These are phyloP conservation scores for Cordylochernes scorpioides DNA, from an alignment of 2,888 invertebrate species.

Conservation along the genomic window DNA sequence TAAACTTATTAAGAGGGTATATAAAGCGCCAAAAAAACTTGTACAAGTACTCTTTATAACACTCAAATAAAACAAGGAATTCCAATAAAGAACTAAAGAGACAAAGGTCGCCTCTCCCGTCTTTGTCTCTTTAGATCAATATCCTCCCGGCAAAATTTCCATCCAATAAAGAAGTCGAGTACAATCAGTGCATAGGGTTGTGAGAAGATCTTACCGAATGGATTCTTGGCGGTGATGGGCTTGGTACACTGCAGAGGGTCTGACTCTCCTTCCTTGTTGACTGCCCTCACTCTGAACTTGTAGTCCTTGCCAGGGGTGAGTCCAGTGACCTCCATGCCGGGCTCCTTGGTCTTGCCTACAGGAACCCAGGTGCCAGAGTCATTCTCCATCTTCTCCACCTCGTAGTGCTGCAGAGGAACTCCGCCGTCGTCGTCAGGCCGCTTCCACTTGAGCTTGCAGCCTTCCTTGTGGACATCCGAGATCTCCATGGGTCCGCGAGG, in stretches of 20 bases:
- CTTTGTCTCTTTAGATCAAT: too few species aligned
- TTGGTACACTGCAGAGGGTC: conserved; percentile 33
- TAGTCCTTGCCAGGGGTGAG: conserved; percentile 24
- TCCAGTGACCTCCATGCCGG: conserved; percentile 27
- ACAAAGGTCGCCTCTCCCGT: too few species aligned
- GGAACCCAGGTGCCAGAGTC: conserved; percentile 70
- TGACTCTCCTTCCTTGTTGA: conserved; percentile 28
- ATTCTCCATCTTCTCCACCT: conserved; percentile 77
- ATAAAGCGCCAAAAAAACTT: too few species aligned
- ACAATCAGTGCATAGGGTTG: too few species aligned
- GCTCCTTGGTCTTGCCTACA: conserved; percentile 52
- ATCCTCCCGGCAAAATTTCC: too few species aligned
- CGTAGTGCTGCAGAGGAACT: conserved; percentile 72
- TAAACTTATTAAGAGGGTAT: too few species aligned
- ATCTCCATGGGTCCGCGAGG: conserved; percentile 58
- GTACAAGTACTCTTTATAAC: too few species aligned
- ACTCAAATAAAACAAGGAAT: too few species aligned
- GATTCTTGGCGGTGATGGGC: conserved; percentile 72
- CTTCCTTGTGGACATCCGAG: conserved; percentile 64
- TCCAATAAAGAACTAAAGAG: too few species aligned
- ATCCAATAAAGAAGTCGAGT: too few species aligned
- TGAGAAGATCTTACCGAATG: conserved; percentile 75
- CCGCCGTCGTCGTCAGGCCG: conserved; percentile 83
- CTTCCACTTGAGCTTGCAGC: conserved; percentile 83
- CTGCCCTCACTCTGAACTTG: conserved; percentile 29